phyloP scores from a whole-genome alignment of 2,113 vertebrate species.

The Rhinichthys klamathensis region DNA sequence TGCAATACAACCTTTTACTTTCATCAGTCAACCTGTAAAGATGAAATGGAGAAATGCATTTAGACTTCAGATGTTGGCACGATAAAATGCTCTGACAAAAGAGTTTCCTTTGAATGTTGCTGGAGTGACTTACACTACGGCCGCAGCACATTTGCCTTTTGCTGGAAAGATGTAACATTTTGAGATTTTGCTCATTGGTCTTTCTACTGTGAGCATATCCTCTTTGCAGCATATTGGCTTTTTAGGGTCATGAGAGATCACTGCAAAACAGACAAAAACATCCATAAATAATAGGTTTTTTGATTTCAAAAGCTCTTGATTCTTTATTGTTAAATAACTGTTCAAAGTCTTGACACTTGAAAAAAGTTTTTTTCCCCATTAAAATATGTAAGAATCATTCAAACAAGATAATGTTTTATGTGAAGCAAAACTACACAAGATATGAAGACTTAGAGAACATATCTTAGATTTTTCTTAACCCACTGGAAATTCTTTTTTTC shows the following conservation, averaged over 20 bases:
- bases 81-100: not conserved
- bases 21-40: not conserved
- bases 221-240: not conserved
- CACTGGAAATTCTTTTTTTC: not conserved
- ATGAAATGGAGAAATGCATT: not conserved
- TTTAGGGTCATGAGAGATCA: not conserved
- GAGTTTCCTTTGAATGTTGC: not conserved
- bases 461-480: not conserved
- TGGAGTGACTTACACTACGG: conserved; percentile 48
- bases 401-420: not conserved
- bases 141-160: not conserved
- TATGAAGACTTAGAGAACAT: not conserved
- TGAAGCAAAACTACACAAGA: not conserved
- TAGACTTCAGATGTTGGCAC: not conserved
- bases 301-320: not conserved
- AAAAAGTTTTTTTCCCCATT: too few species aligned
- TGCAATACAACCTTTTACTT: fast-evolving
- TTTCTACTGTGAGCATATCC: fast-evolving
- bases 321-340: not conserved
- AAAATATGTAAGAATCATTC: not conserved
- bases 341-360: not conserved
- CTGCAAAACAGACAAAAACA: conserved; percentile 18
- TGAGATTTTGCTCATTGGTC: fast-evolving
- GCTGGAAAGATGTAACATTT: not conserved
- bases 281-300: not conserved